Conservation (phyloP, 1,140 invertebrate species). For the Drosophila sechellia region DNA sequence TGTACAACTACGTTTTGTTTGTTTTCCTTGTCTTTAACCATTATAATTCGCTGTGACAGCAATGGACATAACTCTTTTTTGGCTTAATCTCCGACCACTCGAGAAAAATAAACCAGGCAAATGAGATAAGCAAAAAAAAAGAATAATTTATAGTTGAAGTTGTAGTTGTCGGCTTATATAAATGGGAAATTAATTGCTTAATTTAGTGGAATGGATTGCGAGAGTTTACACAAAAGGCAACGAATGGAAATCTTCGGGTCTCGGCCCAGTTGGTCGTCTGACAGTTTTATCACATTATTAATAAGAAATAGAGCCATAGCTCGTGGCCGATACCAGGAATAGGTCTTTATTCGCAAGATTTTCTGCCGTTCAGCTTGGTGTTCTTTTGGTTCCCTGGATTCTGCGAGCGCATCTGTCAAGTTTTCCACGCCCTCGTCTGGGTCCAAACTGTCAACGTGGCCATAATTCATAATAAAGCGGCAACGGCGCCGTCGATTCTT, state of each 20-base stretch:
- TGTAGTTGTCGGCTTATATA: constrained; percentile 78
- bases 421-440: constrained; percentile 79
- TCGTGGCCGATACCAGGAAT: constrained; percentile 68
- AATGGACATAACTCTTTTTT: constrained; percentile 60
- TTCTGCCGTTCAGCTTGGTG: constrained; percentile 14
- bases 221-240: constrained; percentile 55
- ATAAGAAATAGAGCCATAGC: constrained; percentile 72
- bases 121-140: constrained; percentile 8
- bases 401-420: constrained; percentile 77
- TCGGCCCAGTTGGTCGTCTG: constrained; percentile 57
- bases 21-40: constrained; percentile 26
- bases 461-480: constrained; percentile 80
- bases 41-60: constrained; percentile 71
- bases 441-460: constrained; percentile 79
- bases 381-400: constrained; percentile 13
- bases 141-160: constrained; percentile 71
- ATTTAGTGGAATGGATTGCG: constrained; percentile 80
- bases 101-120: constrained; percentile 13
- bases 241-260: constrained; percentile 37
- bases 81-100: constrained; percentile 49
- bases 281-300: constrained; percentile 83
- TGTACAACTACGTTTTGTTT: constrained; percentile 8
- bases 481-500: constrained; percentile 68
- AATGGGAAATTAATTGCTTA: constrained; percentile 81
- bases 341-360: constrained; percentile 42